Evolutionary conservation across 2,888 invertebrate genomes (phyloP).

Genomic region (Parascotia fuliginaria): DNA sequence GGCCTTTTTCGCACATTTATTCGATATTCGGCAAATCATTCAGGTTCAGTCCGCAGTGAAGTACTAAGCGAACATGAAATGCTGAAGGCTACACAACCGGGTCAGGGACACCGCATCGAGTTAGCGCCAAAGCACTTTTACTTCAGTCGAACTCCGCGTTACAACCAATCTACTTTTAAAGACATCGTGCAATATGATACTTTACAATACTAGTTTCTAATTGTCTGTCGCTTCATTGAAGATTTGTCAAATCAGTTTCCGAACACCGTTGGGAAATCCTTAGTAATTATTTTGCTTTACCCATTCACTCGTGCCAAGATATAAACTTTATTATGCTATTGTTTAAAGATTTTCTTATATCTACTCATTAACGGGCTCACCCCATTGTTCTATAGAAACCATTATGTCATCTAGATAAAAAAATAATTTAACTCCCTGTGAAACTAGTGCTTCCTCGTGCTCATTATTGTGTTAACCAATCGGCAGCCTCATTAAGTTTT

Average conservation of each 20-base stretch:
- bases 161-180: constrained; percentile 13
- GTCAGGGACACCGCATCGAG: constrained; percentile 67
- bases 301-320: constrained; percentile 32
- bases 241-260: constrained; percentile 33
- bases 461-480: constrained; percentile 51
- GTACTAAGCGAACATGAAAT: constrained; percentile 48
- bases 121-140: constrained; percentile 56
- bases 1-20: constrained; percentile 11
- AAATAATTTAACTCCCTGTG: constrained; percentile 38
- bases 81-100: constrained; percentile 48
- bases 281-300: constrained; percentile 23
- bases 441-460: constrained; percentile 52
- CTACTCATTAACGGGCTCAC: constrained; percentile 27
- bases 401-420: constrained; percentile 50
- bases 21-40: constrained; percentile 30
- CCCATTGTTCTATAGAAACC: constrained; percentile 48
- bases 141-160: constrained; percentile 25
- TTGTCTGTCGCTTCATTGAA: constrained; percentile 17
- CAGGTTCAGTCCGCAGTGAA: constrained; percentile 38
- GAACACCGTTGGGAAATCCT: constrained; percentile 33
- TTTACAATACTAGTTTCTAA: constrained; percentile 37
- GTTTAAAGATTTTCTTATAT: constrained; percentile 43
- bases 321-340: constrained; percentile 43
- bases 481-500: constrained; percentile 42
- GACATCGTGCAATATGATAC: constrained; percentile 27